phyloP scores from a whole-genome alignment of 2,888 invertebrate species.

The Platynereis dumerilii region DNA sequence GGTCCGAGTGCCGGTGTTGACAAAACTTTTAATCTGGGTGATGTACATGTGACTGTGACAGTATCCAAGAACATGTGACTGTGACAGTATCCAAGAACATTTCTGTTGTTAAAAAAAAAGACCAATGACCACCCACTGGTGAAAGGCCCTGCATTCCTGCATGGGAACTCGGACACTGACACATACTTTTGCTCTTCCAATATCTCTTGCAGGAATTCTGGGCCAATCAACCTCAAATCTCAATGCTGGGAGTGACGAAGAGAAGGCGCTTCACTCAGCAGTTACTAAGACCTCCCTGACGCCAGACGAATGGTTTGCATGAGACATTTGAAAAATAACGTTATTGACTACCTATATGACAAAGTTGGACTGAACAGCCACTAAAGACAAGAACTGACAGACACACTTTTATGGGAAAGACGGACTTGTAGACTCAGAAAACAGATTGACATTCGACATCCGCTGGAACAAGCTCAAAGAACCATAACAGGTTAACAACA shows the following conservation, averaged over 20 bases:
- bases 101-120: not conserved
- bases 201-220: not conserved
- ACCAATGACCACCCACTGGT: not conserved
- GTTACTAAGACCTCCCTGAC: not conserved
- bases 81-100: not conserved
- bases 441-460: not conserved
- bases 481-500: no score
- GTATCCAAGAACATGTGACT: not conserved
- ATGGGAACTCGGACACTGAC: conserved; percentile 2
- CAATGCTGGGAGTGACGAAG: not conserved
- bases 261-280: not conserved
- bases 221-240: not conserved
- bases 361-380: not conserved
- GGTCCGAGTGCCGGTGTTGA: not conserved
- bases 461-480: no score
- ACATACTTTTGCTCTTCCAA: not conserved
- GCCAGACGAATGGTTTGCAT: not conserved
- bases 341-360: not conserved
- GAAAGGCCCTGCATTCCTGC: not conserved
- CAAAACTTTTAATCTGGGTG: conserved; percentile 3
- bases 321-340: not conserved
- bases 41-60: not conserved
- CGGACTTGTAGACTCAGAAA: not conserved
- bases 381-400: not conserved
- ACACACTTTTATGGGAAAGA: not conserved